Base-by-base conservation (phyloP, 92 coral and sea anemone species). In the Scolanthus callimorphus region DNA sequence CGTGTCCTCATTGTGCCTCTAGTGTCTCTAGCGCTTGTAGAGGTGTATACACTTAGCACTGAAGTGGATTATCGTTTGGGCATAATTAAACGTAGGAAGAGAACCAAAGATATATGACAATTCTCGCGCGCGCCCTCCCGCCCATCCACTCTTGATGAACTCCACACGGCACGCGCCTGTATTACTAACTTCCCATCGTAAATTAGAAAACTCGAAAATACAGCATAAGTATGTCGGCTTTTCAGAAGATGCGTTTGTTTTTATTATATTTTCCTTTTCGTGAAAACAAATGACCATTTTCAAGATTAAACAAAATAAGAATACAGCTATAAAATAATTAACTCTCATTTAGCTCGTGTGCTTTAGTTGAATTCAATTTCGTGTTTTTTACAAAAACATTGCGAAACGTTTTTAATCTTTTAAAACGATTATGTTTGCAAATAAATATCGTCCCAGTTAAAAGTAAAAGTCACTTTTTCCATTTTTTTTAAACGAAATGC, bases 1-100 rank as follows among this genome's bases (percentile, higher is more conserved):
- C 89, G 95, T 86, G 95, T 67, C 60, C 47, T 74, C 82, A 57
- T 86, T 86, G 95, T 86, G 52, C 59, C 48, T 59, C 66, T 63
- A 57, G 85, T 79, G 46, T 71, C 67, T 63, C 63, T 71, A 69
- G 77, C 43, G 59, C 77, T 45, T 55, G 57, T n/a, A n/a, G 59
- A 43, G 76, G 51, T 72, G 58, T 71, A 82, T 69, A 72, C 82
- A 61, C 60, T 86, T 82, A 71, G 70, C 82, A 60, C 77, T 69
- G 59, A 76, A 71, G 70, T 61, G 57, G 81, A 82, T 82, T 82
- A 79, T 76, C 81, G 76, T 83, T 82, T 69, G 65, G 68, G 82
- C 69, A 79, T 71, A 65, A 88, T 86, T 81, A 86, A 86, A 69
- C 51, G 27, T 57, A 37, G 59, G 55, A 72, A 74, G 52, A 43